These are phyloP conservation scores for Patella vulgata DNA, from an alignment of 1,140 invertebrate species.

Conservation along the genomic window DNA sequence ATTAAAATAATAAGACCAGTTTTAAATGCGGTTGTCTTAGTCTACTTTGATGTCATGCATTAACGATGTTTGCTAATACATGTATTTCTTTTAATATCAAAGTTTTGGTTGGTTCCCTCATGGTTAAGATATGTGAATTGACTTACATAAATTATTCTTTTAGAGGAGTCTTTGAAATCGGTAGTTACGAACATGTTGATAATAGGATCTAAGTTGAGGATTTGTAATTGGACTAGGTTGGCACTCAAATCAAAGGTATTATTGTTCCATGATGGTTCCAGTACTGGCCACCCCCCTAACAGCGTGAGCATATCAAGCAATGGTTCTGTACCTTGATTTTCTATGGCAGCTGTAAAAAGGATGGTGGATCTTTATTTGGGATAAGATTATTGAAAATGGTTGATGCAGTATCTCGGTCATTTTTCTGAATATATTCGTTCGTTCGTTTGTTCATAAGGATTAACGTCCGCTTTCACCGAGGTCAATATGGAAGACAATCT, in stretches of 20 bases:
- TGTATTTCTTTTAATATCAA: no score
- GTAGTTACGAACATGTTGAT: constrained; percentile 84
- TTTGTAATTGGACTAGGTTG: constrained; percentile 77
- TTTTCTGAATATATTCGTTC: no score
- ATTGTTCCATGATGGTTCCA: constrained; percentile 72
- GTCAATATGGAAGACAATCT: no score
- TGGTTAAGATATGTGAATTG: background rate
- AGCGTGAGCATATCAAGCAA: constrained; percentile 72
- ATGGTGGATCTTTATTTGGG: no score
- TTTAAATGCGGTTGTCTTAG: background rate
- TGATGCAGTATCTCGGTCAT: no score
- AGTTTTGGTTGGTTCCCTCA: no score
- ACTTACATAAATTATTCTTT: constrained; percentile 81
- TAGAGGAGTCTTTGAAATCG: constrained; percentile 86
- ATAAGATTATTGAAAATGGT: no score
- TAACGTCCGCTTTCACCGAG: no score
- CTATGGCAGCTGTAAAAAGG: constrained; percentile 25
- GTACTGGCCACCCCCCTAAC: constrained; percentile 86
- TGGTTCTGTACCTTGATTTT: constrained; percentile 17
- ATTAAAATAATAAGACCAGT: background rate
- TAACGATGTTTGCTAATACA: no score
- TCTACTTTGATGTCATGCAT: no score
- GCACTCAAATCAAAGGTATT: constrained; percentile 74
- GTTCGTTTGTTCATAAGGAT: no score
- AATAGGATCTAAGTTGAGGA: constrained; percentile 76